phyloP scores from a whole-genome alignment of 1,140 invertebrate species.

The Ericerus pela region DNA sequence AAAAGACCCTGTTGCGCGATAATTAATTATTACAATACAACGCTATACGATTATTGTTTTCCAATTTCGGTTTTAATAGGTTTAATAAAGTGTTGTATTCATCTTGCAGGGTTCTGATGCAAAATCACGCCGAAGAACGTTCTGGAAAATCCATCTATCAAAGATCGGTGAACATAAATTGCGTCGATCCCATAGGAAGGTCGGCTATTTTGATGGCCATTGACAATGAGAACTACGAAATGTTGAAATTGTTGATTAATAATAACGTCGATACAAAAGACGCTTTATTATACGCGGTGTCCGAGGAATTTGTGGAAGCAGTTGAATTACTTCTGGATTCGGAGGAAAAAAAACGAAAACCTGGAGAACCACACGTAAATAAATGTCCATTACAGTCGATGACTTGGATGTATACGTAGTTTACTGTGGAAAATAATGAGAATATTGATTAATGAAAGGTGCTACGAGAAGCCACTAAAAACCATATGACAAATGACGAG shows the following conservation, averaged over 20 bases:
- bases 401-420: background rate
- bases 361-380: conserved; percentile 69
- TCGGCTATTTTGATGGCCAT: conserved; percentile 90
- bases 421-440: too few species aligned
- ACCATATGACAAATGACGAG: too few species aligned
- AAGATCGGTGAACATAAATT: conserved; percentile 81
- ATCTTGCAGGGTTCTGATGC: background rate
- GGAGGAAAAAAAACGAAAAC: conserved; percentile 63
- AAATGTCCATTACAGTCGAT: too few species aligned
- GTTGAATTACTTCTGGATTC: conserved; percentile 89
- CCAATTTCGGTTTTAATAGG: too few species aligned
- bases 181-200: conserved; percentile 85
- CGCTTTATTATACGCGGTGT: conserved; percentile 89
- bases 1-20: too few species aligned
- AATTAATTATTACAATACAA: too few species aligned
- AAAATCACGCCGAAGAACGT: background rate
- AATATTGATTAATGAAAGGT: too few species aligned
- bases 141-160: background rate
- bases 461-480: too few species aligned
- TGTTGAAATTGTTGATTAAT: conserved; percentile 89
- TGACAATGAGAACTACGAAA: conserved; percentile 97
- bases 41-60: too few species aligned
- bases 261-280: conserved; percentile 80
- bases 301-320: conserved; percentile 95
- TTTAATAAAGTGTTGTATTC: too few species aligned